Conservation (phyloP, 2,888 invertebrate species). For the Himalopsyche japonica region DNA sequence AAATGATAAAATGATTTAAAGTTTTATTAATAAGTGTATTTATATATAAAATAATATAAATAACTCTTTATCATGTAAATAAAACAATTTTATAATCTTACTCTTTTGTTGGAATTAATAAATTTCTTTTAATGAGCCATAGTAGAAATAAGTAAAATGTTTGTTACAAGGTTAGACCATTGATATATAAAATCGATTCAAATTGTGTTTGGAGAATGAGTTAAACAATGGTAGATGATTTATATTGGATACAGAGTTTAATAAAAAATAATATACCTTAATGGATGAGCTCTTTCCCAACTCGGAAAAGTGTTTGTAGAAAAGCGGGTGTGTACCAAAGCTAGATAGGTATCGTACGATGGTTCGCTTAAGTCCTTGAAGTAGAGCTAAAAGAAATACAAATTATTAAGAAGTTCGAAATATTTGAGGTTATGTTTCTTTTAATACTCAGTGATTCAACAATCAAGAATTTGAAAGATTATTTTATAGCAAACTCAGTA, state of each 20-base stretch:
- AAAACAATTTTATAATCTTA: too few relatives aligned
- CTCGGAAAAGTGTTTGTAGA: slow-evolving; percentile 99
- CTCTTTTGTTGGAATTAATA: too few relatives aligned
- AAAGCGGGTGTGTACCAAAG: slow-evolving; percentile 96
- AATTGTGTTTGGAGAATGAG: not conserved
- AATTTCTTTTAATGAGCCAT: too few relatives aligned
- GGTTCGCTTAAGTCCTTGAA: slow-evolving; percentile 73
- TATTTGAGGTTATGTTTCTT: not conserved
- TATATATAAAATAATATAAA: too few relatives aligned
- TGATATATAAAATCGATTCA: not conserved
- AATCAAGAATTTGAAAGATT: too few relatives aligned
- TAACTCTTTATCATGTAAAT: too few relatives aligned
- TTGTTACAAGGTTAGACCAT: too few relatives aligned
- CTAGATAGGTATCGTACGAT: slow-evolving; percentile 90
- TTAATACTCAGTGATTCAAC: not conserved
- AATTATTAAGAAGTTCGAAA: not conserved
- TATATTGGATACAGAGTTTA: not conserved
- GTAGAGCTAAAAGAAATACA: slow-evolving; percentile 64
- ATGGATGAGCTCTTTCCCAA: slow-evolving; percentile 98
- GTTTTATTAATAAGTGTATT: too few relatives aligned
- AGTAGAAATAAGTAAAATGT: too few relatives aligned
- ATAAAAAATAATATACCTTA: slow-evolving; percentile 65
- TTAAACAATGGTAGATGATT: not conserved
- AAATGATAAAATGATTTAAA: too few relatives aligned
- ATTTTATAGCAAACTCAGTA: not conserved